phyloP scores from a whole-genome alignment of 2,888 invertebrate genomes.

The Xestia rhomboidea region DNA sequence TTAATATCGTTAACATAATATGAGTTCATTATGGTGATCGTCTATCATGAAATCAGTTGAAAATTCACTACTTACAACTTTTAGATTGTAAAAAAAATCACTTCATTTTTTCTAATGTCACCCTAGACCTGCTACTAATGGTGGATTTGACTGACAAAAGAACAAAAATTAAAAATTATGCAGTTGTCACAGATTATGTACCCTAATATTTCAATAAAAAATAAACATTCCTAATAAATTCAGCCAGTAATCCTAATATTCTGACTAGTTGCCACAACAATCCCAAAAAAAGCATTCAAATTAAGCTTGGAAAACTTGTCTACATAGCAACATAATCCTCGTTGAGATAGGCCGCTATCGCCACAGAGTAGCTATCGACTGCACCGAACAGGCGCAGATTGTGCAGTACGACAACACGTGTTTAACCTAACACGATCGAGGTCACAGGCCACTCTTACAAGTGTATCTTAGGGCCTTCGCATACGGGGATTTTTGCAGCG shows the following conservation, averaged over 20 bases:
- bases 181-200: neutral
- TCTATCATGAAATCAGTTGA: neutral
- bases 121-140: neutral
- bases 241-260: neutral
- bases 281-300: neutral
- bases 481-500: neutral
- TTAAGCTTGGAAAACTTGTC: neutral
- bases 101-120: neutral
- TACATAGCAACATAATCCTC: constrained; percentile 21
- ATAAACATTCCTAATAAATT: neutral
- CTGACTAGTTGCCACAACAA: neutral
- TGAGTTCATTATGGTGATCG: neutral
- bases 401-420: constrained; percentile 31
- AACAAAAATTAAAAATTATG: neutral
- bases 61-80: neutral
- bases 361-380: constrained; percentile 26
- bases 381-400: constrained; percentile 6
- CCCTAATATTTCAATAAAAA: neutral
- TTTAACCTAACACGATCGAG: constrained; percentile 55
- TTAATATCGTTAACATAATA: neutral
- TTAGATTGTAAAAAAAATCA: neutral
- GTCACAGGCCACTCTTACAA: constrained; percentile 51
- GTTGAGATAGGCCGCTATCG: constrained; percentile 28
- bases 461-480: constrained; percentile 4
- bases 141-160: neutral